Evolutionary conservation across 1,140 invertebrate genomes (phyloP), one percentile per base, ranked within the genome.

Genomic region (Wiebesia pumilae): DNA sequence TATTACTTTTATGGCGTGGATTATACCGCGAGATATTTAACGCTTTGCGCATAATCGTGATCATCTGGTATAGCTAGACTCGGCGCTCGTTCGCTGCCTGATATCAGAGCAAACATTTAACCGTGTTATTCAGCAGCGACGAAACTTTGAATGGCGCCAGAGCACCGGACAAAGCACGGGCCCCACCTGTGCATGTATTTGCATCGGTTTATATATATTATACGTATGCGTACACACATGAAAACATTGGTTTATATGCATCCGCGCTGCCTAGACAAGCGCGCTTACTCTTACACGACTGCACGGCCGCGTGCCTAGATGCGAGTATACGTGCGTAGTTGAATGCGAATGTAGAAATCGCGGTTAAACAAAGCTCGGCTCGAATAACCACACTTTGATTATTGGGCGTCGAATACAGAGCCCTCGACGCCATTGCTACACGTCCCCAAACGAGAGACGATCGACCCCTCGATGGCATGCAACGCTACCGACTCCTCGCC

Each of bases 11-110:
- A 86, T 35, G 85, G 73, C 24, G 58, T 58, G 85, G 85, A 86
- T 86, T 86, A 86, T 86, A 81, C 80, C 81, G 21, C 81, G 85
- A 69, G 81, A 86, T 83, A 86, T 86, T 86, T 86, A 86, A 86
- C 80, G 85, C 85, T 86, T 83, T 65, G 86, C 86, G 73, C 81
- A 84, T 87, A 80, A 87, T 87, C 86, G 81, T 24, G 81, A 81
- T 83, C 85, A 83, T 83, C 80, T 78, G 54, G 80, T 67, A 58
- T n/a, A 58, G 67, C 67, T 7, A 16, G 47, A 43, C 40, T 2
- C 30, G 3, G n/a, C 54, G 30, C 40, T 47, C 47, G 30, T 24
- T 24, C 69, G 54, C 58, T 9, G 43, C 35, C n/a, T 47, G 58
- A 19, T 86, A 75, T 86, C 85, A 51, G 69, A 19, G 51, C 80